phyloP scores from a whole-genome alignment of 2,888 invertebrate species.

The Melinopterus prodromus region DNA sequence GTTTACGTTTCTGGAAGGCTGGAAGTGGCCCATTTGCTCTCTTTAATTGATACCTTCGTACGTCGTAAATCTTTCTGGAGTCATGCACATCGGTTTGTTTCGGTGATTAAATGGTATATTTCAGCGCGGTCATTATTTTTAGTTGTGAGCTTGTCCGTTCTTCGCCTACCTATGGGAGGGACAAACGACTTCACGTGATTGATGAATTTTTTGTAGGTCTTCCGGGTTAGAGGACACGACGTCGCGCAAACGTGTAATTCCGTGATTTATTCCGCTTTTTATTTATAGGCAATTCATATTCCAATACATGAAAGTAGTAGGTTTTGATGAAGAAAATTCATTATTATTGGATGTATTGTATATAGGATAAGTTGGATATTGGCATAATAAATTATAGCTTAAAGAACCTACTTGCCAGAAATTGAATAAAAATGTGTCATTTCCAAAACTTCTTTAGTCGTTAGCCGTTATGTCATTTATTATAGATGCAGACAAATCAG shows the following conservation, averaged over 20 bases:
- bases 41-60: constrained; percentile 4
- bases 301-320: not conserved
- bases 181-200: not conserved
- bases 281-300: not conserved
- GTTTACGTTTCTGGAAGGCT: not conserved
- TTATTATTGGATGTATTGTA: not conserved
- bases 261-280: not conserved
- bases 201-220: not conserved
- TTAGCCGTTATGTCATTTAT: no score
- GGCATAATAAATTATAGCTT: no score
- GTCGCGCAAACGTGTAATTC: not conserved
- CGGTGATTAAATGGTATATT: not conserved
- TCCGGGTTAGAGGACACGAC: not conserved
- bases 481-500: no score
- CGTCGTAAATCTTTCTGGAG: not conserved
- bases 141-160: not conserved
- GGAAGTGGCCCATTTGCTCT: not conserved
- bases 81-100: not conserved
- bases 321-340: not conserved
- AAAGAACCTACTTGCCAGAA: no score
- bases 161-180: not conserved
- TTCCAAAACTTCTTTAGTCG: no score
- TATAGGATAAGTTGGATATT: no score
- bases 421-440: no score
- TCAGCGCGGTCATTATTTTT: not conserved